Evolutionary conservation across 35 echinoderm and acorn worm genomes (phyloP).

Genomic region (Eucidaris tribuloides): DNA sequence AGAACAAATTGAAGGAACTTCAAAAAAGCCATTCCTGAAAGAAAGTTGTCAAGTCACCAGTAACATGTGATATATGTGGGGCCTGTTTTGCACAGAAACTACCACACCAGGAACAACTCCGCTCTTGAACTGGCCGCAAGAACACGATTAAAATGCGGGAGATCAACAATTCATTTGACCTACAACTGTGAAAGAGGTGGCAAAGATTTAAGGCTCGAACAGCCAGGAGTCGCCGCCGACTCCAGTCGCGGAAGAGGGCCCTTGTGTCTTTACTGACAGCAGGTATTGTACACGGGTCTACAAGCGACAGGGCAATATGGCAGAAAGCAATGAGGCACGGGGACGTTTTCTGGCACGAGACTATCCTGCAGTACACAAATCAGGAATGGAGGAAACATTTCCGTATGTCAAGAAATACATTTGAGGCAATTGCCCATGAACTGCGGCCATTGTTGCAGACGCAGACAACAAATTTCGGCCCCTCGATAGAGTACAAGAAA

Average conservation of each 20-base stretch:
- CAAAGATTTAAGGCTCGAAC: neutral
- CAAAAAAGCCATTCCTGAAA: too few relatives aligned
- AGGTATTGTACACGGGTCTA: neutral
- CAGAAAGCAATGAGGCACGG: neutral
- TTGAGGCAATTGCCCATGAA: conserved; percentile 27
- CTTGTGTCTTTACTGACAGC: neutral
- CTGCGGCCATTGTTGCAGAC: neutral
- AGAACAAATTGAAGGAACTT: too few relatives aligned
- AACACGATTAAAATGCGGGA: too few relatives aligned
- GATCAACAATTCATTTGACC: too few relatives aligned
- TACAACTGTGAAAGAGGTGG: neutral
- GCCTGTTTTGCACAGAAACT: too few relatives aligned
- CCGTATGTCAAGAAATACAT: conserved; percentile 47
- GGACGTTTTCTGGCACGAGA: neutral
- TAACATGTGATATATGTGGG: too few relatives aligned
- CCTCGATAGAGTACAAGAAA: conserved; percentile 22
- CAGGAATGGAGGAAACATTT: conserved; percentile 47
- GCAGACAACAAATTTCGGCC: neutral
- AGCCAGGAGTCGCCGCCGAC: neutral
- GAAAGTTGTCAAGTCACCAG: too few relatives aligned
- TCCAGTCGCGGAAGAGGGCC: neutral
- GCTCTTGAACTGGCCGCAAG: too few relatives aligned
- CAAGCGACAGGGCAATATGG: neutral
- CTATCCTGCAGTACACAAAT: neutral
- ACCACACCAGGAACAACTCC: too few relatives aligned